Evolutionary conservation across 1,140 invertebrate species (phyloP).

Genomic region (Leptopilina clavipes): DNA sequence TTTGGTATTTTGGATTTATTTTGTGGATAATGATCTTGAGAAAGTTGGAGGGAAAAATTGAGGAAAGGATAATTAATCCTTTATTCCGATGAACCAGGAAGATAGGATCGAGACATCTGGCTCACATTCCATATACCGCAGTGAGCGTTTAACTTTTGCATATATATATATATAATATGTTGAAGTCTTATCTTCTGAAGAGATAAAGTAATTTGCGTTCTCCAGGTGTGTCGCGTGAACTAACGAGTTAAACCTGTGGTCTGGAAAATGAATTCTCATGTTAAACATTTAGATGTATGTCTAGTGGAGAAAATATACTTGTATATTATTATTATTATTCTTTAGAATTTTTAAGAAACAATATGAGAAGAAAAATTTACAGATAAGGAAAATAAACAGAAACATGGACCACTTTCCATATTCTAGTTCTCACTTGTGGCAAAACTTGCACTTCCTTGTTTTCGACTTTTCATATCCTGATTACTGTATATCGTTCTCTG

Average conservation of each 20-base stretch:
- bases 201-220: conserved; percentile 54
- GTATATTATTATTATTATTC: too few species aligned
- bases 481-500: too few species aligned
- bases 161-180: conserved; percentile 24
- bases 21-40: background rate
- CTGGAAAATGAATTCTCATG: background rate
- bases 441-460: too few species aligned
- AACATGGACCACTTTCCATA: too few species aligned
- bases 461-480: too few species aligned
- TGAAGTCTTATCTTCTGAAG: conserved; percentile 43
- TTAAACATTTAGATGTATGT: background rate
- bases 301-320: background rate
- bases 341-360: too few species aligned
- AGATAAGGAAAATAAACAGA: too few species aligned
- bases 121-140: conserved; percentile 51
- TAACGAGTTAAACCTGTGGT: conserved; percentile 34
- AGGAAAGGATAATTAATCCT: background rate
- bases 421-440: too few species aligned
- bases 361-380: too few species aligned
- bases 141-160: conserved; percentile 47
- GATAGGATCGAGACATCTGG: conserved; percentile 48
- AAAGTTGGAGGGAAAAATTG: background rate
- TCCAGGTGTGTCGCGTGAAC: conserved; percentile 45
- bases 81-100: conserved; percentile 53
- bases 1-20: too few species aligned